A percentile compares a stretch with the other conserved stretches of the same genome.
Conservation (phyloP, 2,797 vertebrate species). For the Hydrolagus colliei region DNA sequence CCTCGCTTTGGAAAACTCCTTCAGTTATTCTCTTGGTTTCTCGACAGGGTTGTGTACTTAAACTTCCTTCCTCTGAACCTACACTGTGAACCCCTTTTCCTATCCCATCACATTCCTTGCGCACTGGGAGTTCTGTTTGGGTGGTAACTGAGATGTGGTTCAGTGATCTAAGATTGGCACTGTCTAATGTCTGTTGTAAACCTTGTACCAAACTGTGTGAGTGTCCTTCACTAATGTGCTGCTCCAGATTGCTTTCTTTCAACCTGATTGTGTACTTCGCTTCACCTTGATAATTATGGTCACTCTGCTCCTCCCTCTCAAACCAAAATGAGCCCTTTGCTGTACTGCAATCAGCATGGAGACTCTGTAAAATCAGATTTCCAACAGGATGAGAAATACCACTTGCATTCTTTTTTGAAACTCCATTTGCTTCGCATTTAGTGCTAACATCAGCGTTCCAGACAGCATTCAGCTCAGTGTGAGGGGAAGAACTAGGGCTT, state of each 20-base stretch:
- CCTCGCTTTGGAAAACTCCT: background rate
- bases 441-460: background rate
- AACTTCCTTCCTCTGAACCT: background rate
- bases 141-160: background rate
- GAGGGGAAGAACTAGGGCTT: background rate
- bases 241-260: background rate
- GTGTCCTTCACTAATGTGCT: too few species aligned
- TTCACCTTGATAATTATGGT: constrained; percentile 26
- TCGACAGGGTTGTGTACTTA: background rate
- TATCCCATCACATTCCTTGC: background rate
- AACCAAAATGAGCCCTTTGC: background rate
- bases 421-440: background rate
- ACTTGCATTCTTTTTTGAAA: background rate
- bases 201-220: background rate
- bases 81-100: background rate
- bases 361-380: background rate
- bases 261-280: background rate
- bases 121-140: background rate
- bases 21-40: background rate
- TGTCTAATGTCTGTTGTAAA: background rate
- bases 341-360: background rate
- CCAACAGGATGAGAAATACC: background rate
- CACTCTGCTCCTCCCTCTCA: background rate
- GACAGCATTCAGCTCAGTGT: background rate
- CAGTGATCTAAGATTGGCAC: background rate